Conservation (phyloP, 1,140 invertebrate species). For the Pinna nobilis region DNA sequence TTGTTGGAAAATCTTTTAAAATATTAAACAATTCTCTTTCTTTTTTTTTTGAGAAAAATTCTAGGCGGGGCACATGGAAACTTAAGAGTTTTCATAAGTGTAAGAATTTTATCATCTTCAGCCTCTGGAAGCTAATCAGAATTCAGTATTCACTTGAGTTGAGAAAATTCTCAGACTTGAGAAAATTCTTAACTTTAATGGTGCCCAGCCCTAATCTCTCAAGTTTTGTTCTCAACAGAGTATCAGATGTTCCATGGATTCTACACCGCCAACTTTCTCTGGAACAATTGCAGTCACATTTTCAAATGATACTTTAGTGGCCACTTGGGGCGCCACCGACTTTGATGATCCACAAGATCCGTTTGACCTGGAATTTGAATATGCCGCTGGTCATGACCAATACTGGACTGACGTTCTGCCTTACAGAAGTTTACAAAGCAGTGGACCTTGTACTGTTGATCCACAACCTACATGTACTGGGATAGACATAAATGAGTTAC, state of each 20-base stretch:
- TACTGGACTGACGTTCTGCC: constrained; percentile 16
- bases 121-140: too few relatives aligned
- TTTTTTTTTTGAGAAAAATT: too few relatives aligned
- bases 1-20: too few relatives aligned
- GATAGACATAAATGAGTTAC: background rate
- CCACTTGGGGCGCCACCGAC: constrained; percentile 19
- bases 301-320: constrained; percentile 8
- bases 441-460: constrained; percentile 15
- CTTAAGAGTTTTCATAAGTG: too few relatives aligned
- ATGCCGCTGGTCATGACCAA: constrained; percentile 30
- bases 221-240: constrained; percentile 14
- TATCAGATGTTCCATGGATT: constrained; percentile 33
- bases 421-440: constrained; percentile 7
- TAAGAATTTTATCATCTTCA: too few relatives aligned
- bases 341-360: constrained; percentile 35
- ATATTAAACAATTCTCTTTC: too few relatives aligned
- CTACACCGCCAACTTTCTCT: constrained; percentile 31
- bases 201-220: too few relatives aligned
- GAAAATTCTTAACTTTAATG: too few relatives aligned
- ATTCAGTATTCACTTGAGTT: too few relatives aligned
- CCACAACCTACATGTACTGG: constrained; percentile 35
- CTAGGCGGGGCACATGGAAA: too few relatives aligned
- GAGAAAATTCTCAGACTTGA: too few relatives aligned
- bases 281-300: constrained; percentile 19
- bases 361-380: constrained; percentile 21